Percentiles rank a stretch among this genome's conserved stretches.
Evolutionary conservation across 2,888 invertebrate species (phyloP).

Genomic region (Iselma pallidipennis): DNA sequence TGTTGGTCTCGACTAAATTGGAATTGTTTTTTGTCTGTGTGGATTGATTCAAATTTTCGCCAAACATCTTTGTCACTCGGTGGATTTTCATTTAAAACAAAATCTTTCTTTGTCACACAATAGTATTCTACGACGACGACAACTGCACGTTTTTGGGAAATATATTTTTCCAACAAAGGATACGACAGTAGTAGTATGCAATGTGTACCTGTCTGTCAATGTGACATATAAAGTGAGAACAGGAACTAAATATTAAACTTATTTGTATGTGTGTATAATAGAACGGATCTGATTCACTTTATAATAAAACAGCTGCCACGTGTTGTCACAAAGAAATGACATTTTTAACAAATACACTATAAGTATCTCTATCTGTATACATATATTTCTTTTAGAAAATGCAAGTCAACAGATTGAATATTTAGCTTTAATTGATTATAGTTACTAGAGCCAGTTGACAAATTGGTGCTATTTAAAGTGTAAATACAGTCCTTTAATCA

Average conservation of each 20-base stretch:
- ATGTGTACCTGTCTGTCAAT: constrained; percentile 15
- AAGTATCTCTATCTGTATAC: not conserved
- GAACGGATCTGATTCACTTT: not conserved
- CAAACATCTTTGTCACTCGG: constrained; percentile 12
- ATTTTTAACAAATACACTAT: not conserved
- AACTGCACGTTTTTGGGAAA: not conserved
- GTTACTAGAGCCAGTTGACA: not conserved
- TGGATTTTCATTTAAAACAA: constrained; percentile 12
- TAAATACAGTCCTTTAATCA: constrained; percentile 12
- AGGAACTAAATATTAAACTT: constrained; percentile 10
- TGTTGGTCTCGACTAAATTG: constrained; percentile 8
- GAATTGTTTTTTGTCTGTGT: constrained; percentile 13
- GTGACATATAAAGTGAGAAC: constrained; percentile 2
- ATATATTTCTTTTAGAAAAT: not conserved
- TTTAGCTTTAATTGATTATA: not conserved
- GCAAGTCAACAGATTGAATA: not conserved
- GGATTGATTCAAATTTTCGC: constrained; percentile 18
- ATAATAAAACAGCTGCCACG: constrained; percentile 6
- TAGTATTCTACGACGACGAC: not conserved
- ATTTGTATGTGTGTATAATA: not conserved
- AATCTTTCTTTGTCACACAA: constrained; percentile 5
- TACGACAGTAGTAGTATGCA: constrained; percentile 5
- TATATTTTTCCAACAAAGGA: not conserved
- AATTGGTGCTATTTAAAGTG: not conserved
- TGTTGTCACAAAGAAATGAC: not conserved